A percentile compares a stretch with the other conserved stretches of the same genome.
These are phyloP conservation scores for Agrotis clavis DNA, from an alignment of 2,888 invertebrate species.

Conservation along the genomic window DNA sequence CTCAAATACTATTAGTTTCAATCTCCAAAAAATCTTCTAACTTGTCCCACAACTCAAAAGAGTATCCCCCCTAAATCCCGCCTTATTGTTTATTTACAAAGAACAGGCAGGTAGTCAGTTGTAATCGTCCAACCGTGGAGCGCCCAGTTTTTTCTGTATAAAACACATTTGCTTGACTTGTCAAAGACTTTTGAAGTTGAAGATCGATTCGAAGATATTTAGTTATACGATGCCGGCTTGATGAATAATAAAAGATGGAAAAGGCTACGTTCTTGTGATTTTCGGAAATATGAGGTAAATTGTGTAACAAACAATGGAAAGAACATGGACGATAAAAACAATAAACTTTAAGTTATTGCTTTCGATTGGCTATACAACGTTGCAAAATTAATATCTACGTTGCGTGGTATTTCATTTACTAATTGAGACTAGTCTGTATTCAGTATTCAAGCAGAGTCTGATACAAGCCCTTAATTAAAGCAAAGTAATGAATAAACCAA, in stretches of 20 bases:
- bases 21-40: neutral
- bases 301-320: neutral
- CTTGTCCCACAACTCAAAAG: conserved; percentile 58
- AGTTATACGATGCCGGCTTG: conserved; percentile 11
- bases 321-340: too few relatives aligned
- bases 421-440: neutral
- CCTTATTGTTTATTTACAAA: conserved; percentile 83
- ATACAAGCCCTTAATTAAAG: conserved; percentile 12
- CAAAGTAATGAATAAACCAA: conserved; percentile 1
- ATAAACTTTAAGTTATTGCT: neutral
- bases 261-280: conserved; percentile 14
- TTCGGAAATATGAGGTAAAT: neutral
- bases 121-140: conserved; percentile 50
- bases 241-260: conserved; percentile 20
- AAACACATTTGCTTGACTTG: conserved; percentile 61
- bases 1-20: neutral
- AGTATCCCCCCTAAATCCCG: conserved; percentile 62
- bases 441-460: neutral
- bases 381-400: neutral
- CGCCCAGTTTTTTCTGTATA: conserved; percentile 48
- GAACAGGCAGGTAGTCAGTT: conserved; percentile 68
- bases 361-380: neutral
- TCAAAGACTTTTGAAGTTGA: conserved; percentile 57
- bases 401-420: neutral
- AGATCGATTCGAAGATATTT: conserved; percentile 37